A percentile compares a stretch with the other conserved stretches of the same genome.
Conservation (phyloP, 53 echinoderm and acorn worm species). For the Temnopleurus reevesii region DNA sequence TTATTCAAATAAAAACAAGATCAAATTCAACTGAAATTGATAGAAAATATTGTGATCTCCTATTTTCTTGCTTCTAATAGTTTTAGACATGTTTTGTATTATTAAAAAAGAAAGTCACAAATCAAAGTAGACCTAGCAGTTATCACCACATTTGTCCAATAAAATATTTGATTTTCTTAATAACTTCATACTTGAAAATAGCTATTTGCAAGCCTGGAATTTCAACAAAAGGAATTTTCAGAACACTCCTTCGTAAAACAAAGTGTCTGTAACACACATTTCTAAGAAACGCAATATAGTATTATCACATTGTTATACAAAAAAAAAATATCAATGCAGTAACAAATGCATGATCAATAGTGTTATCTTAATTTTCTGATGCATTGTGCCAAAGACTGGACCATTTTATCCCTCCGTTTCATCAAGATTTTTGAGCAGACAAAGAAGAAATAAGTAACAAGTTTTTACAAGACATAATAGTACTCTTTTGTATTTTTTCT, state of each 20-base stretch:
- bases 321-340: conserved; percentile 12
- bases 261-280: not conserved
- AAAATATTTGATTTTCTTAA: not conserved
- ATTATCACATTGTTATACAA: conserved; percentile 24
- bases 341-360: conserved; percentile 41
- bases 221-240: conserved; percentile 8
- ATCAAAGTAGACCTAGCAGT: not conserved
- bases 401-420: conserved; percentile 33
- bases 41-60: not conserved
- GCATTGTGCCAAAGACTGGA: conserved; percentile 40
- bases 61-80: not conserved
- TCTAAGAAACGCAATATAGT: conserved; percentile 31
- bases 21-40: not conserved
- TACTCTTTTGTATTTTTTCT: conserved; percentile 14
- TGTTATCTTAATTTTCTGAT: conserved; percentile 12
- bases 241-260: conserved; percentile 24
- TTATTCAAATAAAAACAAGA: not conserved
- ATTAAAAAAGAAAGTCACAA: not conserved
- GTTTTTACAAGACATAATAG: conserved; percentile 47
- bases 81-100: conserved; percentile 6
- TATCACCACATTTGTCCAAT: not conserved
- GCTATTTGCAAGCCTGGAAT: conserved; percentile 20
- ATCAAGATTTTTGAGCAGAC: not conserved
- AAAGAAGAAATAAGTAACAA: conserved; percentile 15
- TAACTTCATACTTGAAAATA: conserved; percentile 15